Evolutionary conservation across 1,140 invertebrate genomes (phyloP), one percentile per base, ranked within the genome.

Genomic region (Drosophila arizonae): DNA sequence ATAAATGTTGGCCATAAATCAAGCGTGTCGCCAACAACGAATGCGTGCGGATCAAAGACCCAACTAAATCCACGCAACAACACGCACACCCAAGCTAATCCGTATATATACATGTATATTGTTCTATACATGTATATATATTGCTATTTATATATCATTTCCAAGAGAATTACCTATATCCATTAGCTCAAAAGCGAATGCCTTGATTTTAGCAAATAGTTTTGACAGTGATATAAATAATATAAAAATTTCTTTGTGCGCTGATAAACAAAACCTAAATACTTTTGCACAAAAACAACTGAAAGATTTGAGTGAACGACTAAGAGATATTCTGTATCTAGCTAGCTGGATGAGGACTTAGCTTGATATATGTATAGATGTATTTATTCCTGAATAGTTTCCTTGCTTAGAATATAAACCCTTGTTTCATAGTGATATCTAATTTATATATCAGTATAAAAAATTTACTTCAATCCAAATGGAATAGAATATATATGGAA

Each of bases 221-320:
- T 86, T 65, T 85, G 81, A 81, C 81, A 81, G 77, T 60, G 63
- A 56, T 87, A 87, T 71, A 87, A 86, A 87, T 79, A 84, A 46
- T 75, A 75, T 64, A 24, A 67, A 48, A 24, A 21, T 80, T 81
- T 65, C 21, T 33, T n/a, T 55, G 41, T 55, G 30, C 17, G 62
- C 45, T 64, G 64, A 56, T 64, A 74, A 75, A 74, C 72, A 77
- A 76, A 77, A 69, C 65, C 75, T 43, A 86, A 87, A 86, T 86
- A 86, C 76, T 87, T 86, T 87, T 65, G 68, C 67, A 64, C 10
- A 75, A 55, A 70, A 61, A 43, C 39, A 54, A 54, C 51, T 28
- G 36, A 11, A 60, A 48, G 28, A 64, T 46, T 30, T 6, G n/a
- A 57, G 56, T 51, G 68, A 39, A 11, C 36, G 36, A 39, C 36